Evolutionary conservation across 2,888 invertebrate species (phyloP).

Genomic region (Fragum fragum): DNA sequence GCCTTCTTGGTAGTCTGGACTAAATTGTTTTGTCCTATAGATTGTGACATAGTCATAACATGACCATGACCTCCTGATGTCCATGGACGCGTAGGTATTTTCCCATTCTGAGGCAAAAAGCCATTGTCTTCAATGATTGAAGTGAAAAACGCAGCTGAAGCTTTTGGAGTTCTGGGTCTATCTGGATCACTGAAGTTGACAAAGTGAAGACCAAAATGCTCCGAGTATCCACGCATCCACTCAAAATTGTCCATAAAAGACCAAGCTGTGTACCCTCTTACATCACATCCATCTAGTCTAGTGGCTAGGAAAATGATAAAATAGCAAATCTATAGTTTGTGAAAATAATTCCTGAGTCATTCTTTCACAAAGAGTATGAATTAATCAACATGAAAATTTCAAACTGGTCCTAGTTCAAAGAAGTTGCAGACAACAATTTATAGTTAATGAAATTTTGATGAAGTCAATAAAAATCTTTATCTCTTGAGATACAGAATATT

Average conservation of each 20-base stretch:
- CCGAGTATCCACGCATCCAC: constrained; percentile 92
- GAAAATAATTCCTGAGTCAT: too few relatives aligned
- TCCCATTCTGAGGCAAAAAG: constrained; percentile 33
- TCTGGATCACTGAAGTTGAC: constrained; percentile 91
- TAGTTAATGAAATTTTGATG: too few relatives aligned
- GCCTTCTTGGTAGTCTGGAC: neutral
- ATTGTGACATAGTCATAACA: neutral
- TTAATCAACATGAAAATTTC: too few relatives aligned
- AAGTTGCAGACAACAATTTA: too few relatives aligned
- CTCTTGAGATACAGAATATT: too few relatives aligned
- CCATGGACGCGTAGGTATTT: neutral
- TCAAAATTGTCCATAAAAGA: constrained; percentile 94
- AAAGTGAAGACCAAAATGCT: constrained; percentile 90
- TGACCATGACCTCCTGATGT: neutral
- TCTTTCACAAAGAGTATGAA: too few relatives aligned
- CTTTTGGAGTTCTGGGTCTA: constrained; percentile 90
- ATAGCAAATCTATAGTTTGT: too few relatives aligned
- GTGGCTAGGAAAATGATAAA: constrained; percentile 54
- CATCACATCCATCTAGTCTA: constrained; percentile 79
- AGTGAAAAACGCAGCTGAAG: constrained; percentile 87
- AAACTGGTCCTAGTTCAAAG: too few relatives aligned
- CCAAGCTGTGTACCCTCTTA: constrained; percentile 91
- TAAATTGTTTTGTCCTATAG: neutral
- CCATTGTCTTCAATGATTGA: constrained; percentile 67
- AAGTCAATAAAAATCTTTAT: too few relatives aligned